Evolutionary conservation across 1,140 invertebrate genomes (phyloP).

Genomic region (Cotesia typhae): DNA sequence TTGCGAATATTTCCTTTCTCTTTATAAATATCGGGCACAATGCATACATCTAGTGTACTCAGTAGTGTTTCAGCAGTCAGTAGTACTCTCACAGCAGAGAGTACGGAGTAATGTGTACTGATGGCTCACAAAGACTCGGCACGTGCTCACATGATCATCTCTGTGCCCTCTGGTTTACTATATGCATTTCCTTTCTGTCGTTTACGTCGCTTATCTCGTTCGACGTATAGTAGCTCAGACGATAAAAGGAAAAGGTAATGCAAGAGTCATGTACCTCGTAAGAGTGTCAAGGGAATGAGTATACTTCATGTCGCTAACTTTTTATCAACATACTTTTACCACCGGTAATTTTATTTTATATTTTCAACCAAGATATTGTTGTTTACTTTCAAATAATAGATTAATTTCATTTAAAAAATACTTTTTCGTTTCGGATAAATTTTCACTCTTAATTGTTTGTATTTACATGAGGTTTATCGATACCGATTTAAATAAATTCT

Average conservation of each 20-base stretch:
- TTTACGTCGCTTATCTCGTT: constrained; percentile 30
- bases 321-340: constrained; percentile 9
- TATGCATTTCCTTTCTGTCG: constrained; percentile 6
- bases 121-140: constrained; percentile 9
- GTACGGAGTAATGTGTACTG: neutral
- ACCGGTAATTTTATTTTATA: neutral
- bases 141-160: constrained; percentile 20
- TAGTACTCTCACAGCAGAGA: constrained; percentile 1
- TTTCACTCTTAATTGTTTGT: no score
- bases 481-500: no score
- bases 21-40: no score
- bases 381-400: neutral
- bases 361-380: neutral
- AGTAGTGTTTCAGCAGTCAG: no score
- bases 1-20: no score
- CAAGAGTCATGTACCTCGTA: constrained; percentile 33
- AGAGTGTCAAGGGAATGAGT: constrained; percentile 18
- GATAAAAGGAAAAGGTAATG: constrained; percentile 38
- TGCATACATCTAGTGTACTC: no score
- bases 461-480: no score
- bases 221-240: constrained; percentile 7
- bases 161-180: neutral
- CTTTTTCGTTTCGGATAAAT: no score
- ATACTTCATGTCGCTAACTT: constrained; percentile 12
- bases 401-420: no score